Conservation (phyloP, 2,888 invertebrate species). For the Sussaba pulchella region DNA sequence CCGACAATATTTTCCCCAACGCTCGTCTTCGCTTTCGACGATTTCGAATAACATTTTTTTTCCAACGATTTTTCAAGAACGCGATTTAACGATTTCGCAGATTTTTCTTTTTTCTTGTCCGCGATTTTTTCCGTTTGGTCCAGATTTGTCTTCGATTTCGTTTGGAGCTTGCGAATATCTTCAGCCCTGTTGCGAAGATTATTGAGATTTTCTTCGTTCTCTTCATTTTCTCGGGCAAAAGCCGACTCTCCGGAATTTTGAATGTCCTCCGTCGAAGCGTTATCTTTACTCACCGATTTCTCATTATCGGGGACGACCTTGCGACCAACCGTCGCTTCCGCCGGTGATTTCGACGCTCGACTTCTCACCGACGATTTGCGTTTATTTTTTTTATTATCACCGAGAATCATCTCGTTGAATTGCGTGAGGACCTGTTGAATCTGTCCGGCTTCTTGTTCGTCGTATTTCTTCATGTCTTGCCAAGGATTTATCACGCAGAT, state of each 20-base stretch:
- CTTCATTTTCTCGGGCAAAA: neutral
- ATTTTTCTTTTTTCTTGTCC: neutral
- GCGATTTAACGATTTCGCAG: neutral
- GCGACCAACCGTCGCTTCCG: neutral
- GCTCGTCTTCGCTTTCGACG: neutral
- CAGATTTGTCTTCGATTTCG: no score
- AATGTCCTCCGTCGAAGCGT: neutral
- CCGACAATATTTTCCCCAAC: neutral
- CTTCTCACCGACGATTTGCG: neutral
- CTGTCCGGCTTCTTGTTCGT: slow-evolving; percentile 28
- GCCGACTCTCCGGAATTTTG: neutral
- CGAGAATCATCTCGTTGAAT: slow-evolving; percentile 41
- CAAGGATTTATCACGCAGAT: slow-evolving; percentile 49
- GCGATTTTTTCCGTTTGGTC: neutral
- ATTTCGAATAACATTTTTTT: neutral
- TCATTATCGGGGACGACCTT: neutral
- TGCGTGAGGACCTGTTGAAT: slow-evolving; percentile 48
- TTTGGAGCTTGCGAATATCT: no score
- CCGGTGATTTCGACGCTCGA: neutral
- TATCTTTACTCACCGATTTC: neutral
- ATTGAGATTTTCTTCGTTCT: no score
- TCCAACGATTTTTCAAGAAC: neutral
- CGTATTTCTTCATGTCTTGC: slow-evolving; percentile 46
- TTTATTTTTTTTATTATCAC: slow-evolving; percentile 10
- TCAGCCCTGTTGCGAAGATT: no score